Conservation (phyloP, 2,888 invertebrate genomes). For the Ormyrus rosae region DNA sequence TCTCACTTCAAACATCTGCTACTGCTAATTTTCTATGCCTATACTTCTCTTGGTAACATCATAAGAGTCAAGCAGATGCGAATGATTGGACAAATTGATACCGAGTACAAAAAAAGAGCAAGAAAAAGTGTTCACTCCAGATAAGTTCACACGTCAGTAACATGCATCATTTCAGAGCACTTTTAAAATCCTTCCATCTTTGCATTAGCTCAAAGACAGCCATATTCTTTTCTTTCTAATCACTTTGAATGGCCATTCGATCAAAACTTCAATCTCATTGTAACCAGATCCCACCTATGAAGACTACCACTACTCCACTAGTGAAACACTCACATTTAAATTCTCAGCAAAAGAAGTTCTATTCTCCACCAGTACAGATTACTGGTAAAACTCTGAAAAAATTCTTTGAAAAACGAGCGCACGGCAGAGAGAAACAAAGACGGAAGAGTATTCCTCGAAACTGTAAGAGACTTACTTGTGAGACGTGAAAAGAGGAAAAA, state of each 20-base stretch:
- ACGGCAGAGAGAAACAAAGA: constrained; percentile 2
- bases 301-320: not conserved
- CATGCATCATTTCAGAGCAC: not conserved
- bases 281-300: constrained; percentile 36
- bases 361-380: not conserved
- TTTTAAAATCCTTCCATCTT: constrained; percentile 13
- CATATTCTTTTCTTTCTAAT: constrained; percentile 53
- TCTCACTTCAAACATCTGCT: constrained; percentile 29
- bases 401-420: not conserved
- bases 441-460: constrained; percentile 4
- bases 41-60: not conserved
- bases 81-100: constrained; percentile 33
- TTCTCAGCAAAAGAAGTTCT: not conserved
- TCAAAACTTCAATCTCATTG: constrained; percentile 34
- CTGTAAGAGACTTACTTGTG: constrained; percentile 49
- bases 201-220: constrained; percentile 36
- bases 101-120: constrained; percentile 4
- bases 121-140: not conserved
- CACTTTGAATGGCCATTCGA: constrained; percentile 40
- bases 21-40: not conserved
- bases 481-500: constrained; percentile 49
- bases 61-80: constrained; percentile 23
- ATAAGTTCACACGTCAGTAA: not conserved
- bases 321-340: not conserved
- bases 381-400: not conserved